Conservation (phyloP, 2,797 vertebrate genomes). For the Linurgus olivaceus region DNA sequence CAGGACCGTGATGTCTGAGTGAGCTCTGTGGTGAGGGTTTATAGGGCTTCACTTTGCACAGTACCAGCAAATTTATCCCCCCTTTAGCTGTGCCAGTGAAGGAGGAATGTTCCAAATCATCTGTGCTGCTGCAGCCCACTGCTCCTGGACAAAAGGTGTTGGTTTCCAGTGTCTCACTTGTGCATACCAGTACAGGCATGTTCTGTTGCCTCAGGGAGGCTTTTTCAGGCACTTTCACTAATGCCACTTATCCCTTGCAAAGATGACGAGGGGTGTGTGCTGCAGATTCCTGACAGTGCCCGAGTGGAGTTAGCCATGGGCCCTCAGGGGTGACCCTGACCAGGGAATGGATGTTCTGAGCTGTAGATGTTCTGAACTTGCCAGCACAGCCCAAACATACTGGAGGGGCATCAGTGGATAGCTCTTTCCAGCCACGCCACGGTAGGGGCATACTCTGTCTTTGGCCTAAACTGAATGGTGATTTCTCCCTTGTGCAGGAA, state of each 20-base stretch:
- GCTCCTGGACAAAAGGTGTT: background rate
- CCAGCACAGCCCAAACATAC: background rate
- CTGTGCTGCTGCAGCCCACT: background rate
- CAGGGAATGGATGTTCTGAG: background rate
- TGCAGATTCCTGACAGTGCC: background rate
- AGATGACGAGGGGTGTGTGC: background rate
- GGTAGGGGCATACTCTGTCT: background rate
- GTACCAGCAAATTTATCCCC: background rate
- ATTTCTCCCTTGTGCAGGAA: background rate
- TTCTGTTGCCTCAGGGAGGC: background rate
- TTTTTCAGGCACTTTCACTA: background rate
- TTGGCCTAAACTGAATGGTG: background rate
- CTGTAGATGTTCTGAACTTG: background rate
- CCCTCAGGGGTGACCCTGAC: background rate
- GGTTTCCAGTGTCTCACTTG: background rate
- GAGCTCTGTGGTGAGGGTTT: background rate
- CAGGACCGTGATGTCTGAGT: background rate
- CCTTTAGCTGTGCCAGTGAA: background rate
- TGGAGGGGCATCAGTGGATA: background rate
- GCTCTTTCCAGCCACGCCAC: background rate
- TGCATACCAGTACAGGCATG: background rate
- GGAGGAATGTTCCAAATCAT: background rate
- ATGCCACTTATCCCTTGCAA: background rate
- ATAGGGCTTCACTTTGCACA: background rate
- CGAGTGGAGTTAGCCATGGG: background rate